A percentile compares a stretch with the other conserved stretches of the same genome.
These are phyloP conservation scores for Spinus pinus DNA, from an alignment of 2,797 vertebrate species.

Conservation along the genomic window DNA sequence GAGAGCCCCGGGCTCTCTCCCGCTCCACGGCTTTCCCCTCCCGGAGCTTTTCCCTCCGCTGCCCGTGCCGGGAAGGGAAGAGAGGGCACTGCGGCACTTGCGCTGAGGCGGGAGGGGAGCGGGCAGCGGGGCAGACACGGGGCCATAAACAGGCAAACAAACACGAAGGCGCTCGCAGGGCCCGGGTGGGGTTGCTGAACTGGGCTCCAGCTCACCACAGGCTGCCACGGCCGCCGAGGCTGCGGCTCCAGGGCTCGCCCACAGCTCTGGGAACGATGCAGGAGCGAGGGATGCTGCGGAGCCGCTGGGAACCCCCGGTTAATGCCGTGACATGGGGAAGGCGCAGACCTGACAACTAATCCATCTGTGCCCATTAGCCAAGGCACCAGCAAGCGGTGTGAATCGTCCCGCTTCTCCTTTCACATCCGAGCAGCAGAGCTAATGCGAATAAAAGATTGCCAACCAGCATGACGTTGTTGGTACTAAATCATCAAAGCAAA, in stretches of 20 bases:
- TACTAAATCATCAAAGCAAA: neutral
- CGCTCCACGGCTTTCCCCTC: accelerated
- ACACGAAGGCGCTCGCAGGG: neutral
- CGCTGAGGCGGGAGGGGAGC: neutral
- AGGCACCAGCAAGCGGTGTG: neutral
- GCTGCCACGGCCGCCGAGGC: neutral
- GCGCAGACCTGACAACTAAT: slow-evolving; percentile 9
- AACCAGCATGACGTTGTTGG: neutral
- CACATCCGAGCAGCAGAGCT: neutral
- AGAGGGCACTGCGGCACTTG: neutral
- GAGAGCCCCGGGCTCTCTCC: neutral
- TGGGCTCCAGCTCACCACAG: neutral
- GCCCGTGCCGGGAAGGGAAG: no score
- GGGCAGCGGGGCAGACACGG: neutral
- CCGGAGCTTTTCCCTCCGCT: no score
- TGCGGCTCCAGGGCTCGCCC: neutral
- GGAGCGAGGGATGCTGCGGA: neutral
- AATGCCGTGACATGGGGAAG: neutral
- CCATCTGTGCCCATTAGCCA: neutral
- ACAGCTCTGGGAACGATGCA: neutral
- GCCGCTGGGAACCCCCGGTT: neutral
- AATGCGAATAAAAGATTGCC: neutral
- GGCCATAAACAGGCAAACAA: neutral
- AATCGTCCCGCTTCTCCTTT: neutral
- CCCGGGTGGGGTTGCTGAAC: neutral